Evolutionary conservation across 2,888 invertebrate species (phyloP).

Genomic region (Patella pellucida): DNA sequence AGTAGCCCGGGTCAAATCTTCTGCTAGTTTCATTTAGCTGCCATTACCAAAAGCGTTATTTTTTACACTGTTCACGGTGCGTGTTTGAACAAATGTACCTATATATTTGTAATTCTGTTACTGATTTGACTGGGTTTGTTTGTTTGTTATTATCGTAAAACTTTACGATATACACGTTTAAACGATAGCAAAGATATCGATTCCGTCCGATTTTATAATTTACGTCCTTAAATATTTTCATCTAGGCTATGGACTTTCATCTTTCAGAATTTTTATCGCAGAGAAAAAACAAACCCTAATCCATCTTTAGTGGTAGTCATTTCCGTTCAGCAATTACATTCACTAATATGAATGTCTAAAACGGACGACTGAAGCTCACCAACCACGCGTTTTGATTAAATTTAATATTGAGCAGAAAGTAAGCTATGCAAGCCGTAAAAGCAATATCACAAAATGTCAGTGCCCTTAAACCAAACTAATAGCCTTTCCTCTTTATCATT

Average conservation of each 20-base stretch:
- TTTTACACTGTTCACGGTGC: too few species aligned
- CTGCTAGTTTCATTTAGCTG: too few species aligned
- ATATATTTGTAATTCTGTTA: too few species aligned
- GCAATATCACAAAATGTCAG: constrained; percentile 2
- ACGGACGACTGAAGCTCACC: neutral
- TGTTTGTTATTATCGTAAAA: too few species aligned
- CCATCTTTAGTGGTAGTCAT: neutral
- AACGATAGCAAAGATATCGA: constrained; percentile 2
- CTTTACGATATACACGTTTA: neutral
- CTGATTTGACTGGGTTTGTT: too few species aligned
- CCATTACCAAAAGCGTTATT: too few species aligned
- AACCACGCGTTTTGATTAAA: neutral
- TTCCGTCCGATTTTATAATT: neutral
- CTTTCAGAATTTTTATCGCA: neutral
- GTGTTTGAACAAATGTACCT: too few species aligned
- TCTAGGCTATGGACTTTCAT: neutral
- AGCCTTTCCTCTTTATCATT: constrained; percentile 85
- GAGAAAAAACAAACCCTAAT: neutral
- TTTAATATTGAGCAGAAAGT: constrained; percentile 5
- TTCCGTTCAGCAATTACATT: constrained; percentile 5
- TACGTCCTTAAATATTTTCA: neutral
- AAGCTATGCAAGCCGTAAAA: neutral
- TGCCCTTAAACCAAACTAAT: constrained; percentile 54
- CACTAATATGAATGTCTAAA: neutral
- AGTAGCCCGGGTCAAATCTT: too few species aligned